Evolutionary conservation across 2,113 vertebrate species (phyloP).

Genomic region (Zosterops borbonicus): DNA sequence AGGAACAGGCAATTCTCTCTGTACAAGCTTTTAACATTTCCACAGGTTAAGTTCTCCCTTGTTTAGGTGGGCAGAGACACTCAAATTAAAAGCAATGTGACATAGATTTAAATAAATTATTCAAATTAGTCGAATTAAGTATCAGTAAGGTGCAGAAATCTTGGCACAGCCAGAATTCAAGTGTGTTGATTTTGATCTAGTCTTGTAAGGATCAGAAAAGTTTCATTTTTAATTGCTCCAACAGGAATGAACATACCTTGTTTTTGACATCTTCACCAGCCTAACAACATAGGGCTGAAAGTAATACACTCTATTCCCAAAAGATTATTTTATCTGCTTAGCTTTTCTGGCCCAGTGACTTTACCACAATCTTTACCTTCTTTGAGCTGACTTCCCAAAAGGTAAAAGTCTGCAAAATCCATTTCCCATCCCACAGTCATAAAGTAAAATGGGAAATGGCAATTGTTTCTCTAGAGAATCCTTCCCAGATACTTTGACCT

Average conservation of each 20-base stretch:
- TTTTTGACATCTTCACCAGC: neutral
- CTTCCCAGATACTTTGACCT: neutral
- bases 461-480: neutral
- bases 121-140: neutral
- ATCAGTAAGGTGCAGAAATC: neutral
- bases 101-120: neutral
- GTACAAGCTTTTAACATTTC: neutral
- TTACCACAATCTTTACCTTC: neutral
- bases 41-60: neutral
- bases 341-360: neutral
- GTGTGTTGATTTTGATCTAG: neutral
- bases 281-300: neutral
- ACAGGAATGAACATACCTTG: neutral
- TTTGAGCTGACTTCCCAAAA: neutral
- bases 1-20: neutral
- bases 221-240: neutral
- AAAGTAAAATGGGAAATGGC: neutral
- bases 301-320: neutral
- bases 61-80: neutral
- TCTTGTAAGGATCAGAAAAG: neutral
- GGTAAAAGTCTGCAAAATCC: neutral
- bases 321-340: neutral
- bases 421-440: constrained; percentile 1
- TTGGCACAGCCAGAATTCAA: neutral
- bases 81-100: neutral